These are phyloP conservation scores for Parus major DNA, from an alignment of 2,113 vertebrate species.

Conservation along the genomic window DNA sequence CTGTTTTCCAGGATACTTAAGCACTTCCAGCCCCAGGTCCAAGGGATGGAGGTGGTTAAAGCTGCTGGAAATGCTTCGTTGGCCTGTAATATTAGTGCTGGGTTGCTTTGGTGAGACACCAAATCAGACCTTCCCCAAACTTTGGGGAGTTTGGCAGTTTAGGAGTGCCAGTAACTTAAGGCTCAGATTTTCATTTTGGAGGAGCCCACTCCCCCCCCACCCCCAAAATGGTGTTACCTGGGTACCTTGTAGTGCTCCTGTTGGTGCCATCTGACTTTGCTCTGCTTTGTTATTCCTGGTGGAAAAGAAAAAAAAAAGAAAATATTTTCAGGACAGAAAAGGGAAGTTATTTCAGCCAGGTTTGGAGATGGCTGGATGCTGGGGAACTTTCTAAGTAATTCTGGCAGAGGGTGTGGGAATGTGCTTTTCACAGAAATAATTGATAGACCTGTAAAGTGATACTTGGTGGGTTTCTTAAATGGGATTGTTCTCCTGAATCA, in stretches of 20 bases:
- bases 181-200: not conserved
- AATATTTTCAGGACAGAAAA: not conserved
- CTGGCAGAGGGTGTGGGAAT: not conserved
- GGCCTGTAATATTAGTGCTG: not conserved
- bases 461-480: not conserved
- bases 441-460: not conserved
- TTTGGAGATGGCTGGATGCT: not conserved
- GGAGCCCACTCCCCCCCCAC: rapidly evolving
- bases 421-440: not conserved
- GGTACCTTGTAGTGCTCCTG: not conserved
- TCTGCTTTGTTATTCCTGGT: not conserved
- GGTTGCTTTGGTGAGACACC: not conserved
- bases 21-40: not conserved
- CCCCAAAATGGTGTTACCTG: not conserved
- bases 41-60: not conserved
- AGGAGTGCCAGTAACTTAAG: not conserved
- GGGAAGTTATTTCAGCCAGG: not conserved
- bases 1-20: not conserved
- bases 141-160: not conserved
- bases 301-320: not conserved
- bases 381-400: not conserved
- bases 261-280: not conserved
- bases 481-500: not conserved
- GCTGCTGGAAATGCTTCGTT: not conserved
- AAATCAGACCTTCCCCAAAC: not conserved